Evolutionary conservation across 2,113 vertebrate species (phyloP).

Genomic region (Chionodraco myersi): DNA sequence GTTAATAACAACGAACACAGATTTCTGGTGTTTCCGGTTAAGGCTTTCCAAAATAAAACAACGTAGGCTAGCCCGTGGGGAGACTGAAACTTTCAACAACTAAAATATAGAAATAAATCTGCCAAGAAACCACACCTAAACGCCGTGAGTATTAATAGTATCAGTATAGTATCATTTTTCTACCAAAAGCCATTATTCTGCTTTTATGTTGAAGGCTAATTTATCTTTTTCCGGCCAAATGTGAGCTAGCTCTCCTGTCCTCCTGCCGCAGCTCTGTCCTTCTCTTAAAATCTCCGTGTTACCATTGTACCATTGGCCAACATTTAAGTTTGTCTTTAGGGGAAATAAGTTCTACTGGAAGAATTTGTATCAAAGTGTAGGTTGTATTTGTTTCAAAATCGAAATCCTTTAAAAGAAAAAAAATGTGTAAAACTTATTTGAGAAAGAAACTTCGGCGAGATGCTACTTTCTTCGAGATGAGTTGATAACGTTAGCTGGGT

Average conservation of each 20-base stretch:
- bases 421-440: background rate
- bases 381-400: background rate
- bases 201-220: conserved; percentile 39
- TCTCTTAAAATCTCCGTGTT: background rate
- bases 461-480: background rate
- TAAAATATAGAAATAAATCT: background rate
- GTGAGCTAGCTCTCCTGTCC: background rate
- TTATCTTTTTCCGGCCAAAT: conserved; percentile 2
- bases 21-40: background rate
- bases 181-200: fast-evolving
- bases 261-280: background rate
- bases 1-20: fast-evolving
- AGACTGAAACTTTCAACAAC: fast-evolving
- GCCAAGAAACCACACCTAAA: fast-evolving
- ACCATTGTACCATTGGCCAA: conserved; percentile 26
- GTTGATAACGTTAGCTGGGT: background rate
- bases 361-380: background rate
- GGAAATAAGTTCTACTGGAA: background rate
- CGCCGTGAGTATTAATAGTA: fast-evolving
- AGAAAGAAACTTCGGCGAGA: background rate
- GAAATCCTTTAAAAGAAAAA: background rate
- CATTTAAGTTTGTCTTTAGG: background rate
- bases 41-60: conserved; percentile 36
- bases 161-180: no score
- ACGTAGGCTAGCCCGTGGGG: fast-evolving